A percentile compares a stretch with the other conserved stretches of the same genome.
Evolutionary conservation across 2,113 vertebrate species (phyloP).

Genomic region (Ascaphus truei): DNA sequence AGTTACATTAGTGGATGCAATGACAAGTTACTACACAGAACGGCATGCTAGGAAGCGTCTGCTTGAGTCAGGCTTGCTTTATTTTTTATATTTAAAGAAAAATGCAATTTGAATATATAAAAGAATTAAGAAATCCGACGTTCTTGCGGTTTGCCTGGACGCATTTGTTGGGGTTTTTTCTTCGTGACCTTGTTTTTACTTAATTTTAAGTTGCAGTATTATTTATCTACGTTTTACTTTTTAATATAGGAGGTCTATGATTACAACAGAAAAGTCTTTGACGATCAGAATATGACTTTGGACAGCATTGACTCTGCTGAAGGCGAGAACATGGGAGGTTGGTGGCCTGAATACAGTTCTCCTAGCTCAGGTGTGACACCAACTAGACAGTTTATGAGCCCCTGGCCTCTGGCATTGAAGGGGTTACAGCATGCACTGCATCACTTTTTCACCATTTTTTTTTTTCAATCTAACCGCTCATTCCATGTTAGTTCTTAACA

Average conservation of each 20-base stretch:
- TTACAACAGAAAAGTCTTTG: conserved; percentile 66
- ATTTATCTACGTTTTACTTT: too few relatives aligned
- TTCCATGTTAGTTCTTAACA: conserved; percentile 58
- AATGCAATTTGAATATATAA: too few relatives aligned
- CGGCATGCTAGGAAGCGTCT: too few relatives aligned
- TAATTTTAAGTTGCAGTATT: too few relatives aligned
- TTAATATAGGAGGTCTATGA: conserved; percentile 72
- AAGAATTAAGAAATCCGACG: too few relatives aligned
- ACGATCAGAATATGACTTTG: conserved; percentile 55
- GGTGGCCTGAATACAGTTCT: conserved; percentile 89
- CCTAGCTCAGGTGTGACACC: conserved; percentile 83
- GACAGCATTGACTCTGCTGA: conserved; percentile 69
- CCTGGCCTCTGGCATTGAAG: not conserved
- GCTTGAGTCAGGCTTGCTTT: too few relatives aligned
- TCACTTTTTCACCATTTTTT: conserved; percentile 42
- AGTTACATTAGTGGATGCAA: too few relatives aligned
- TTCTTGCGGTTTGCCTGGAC: too few relatives aligned
- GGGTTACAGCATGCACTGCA: conserved; percentile 73
- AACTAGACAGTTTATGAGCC: conserved; percentile 66
- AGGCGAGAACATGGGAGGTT: conserved; percentile 94
- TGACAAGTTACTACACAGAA: too few relatives aligned
- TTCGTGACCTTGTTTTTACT: too few relatives aligned
- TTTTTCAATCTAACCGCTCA: conserved; percentile 51
- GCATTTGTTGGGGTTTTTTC: too few relatives aligned
- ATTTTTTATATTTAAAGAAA: too few relatives aligned